These are phyloP conservation scores for Spicauda simplicius DNA, from an alignment of 2,888 invertebrate species.

Conservation along the genomic window DNA sequence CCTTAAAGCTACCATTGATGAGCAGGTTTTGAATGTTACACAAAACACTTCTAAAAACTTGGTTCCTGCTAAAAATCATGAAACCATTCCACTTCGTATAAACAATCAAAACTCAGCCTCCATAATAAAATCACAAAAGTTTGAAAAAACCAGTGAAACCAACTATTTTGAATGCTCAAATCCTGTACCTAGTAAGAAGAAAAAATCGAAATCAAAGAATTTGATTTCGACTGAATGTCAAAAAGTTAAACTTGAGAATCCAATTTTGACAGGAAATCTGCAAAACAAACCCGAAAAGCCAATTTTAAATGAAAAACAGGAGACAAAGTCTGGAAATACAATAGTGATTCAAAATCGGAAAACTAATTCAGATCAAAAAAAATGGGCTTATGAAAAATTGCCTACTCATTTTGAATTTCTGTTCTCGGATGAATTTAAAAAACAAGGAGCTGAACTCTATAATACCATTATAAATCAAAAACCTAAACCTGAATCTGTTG, in stretches of 20 bases:
- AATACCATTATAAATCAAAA: slow-evolving; percentile 7
- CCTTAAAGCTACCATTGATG: neutral
- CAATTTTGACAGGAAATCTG: slow-evolving; percentile 6
- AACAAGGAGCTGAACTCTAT: neutral
- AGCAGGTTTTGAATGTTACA: neutral
- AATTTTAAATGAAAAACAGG: neutral
- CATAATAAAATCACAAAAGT: slow-evolving; percentile 1
- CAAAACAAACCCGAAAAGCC: neutral
- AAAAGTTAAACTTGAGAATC: neutral
- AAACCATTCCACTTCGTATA: neutral
- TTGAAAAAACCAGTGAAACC: neutral
- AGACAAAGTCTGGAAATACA: neutral
- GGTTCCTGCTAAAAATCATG: neutral
- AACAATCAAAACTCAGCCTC: neutral
- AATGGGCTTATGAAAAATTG: neutral
- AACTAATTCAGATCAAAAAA: neutral
- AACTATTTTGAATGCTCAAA: slow-evolving; percentile 5
- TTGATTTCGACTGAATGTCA: slow-evolving; percentile 6
- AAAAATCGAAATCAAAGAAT: slow-evolving; percentile 14
- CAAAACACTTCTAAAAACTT: neutral
- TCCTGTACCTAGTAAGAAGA: slow-evolving; percentile 4
- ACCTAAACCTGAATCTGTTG: neutral
- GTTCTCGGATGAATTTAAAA: slow-evolving; percentile 1
- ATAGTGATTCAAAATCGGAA: neutral
- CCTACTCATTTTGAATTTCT: neutral